Conservation (phyloP, 2,888 invertebrate species). For the Lasioglossum lativentre region DNA sequence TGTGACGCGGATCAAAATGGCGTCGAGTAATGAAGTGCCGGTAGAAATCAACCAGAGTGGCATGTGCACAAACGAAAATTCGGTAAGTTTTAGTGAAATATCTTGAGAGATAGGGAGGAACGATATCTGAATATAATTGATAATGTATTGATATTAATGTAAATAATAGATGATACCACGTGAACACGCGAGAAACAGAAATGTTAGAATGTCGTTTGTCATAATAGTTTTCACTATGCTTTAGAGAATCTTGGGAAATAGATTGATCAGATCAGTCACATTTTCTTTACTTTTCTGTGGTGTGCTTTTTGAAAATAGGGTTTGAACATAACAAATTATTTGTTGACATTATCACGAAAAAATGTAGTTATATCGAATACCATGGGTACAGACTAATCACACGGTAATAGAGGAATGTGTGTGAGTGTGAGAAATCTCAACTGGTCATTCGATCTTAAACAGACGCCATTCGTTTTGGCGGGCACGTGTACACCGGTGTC, state of each 20-base stretch:
- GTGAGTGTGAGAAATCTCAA: constrained; percentile 49
- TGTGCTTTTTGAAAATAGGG: not conserved
- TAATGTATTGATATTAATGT: not conserved
- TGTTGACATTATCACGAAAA: constrained; percentile 16
- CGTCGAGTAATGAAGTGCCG: constrained; percentile 80
- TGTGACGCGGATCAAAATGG: constrained; percentile 81
- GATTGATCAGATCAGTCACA: constrained; percentile 16
- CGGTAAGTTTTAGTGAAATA: constrained; percentile 71
- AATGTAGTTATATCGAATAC: constrained; percentile 18
- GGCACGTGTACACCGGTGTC: constrained; percentile 78
- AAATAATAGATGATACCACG: not conserved
- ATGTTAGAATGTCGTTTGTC: constrained; percentile 56
- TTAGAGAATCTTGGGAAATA: constrained; percentile 32
- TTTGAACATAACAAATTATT: not conserved
- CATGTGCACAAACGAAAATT: constrained; percentile 74
- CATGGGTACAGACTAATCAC: constrained; percentile 14
- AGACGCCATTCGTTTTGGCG: constrained; percentile 82
- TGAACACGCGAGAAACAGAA: not conserved
- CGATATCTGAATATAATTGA: too few species aligned
- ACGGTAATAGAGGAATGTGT: constrained; percentile 40
- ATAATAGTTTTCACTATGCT: constrained; percentile 39
- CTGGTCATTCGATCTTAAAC: constrained; percentile 63
- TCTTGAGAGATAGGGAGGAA: not conserved
- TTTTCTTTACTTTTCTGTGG: not conserved
- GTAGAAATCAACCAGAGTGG: constrained; percentile 78